Evolutionary conservation across 2,113 vertebrate species (phyloP).

Genomic region (Cavia aperea): DNA sequence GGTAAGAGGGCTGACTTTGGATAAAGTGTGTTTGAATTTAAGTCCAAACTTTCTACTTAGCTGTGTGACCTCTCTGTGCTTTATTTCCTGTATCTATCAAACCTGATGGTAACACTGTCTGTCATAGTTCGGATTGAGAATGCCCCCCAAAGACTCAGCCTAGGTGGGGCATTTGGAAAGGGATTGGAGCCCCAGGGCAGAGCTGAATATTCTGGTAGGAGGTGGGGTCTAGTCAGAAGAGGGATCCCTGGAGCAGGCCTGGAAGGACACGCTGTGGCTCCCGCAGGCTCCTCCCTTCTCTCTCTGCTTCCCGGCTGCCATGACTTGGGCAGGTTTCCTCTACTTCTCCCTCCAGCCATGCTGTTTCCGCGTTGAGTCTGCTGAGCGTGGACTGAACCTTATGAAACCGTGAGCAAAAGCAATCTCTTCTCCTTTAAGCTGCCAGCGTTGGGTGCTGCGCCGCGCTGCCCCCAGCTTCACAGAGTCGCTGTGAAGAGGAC

Average conservation of each 20-base stretch:
- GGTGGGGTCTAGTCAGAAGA: background rate
- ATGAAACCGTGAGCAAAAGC: background rate
- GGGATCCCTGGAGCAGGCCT: background rate
- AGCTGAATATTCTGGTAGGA: background rate
- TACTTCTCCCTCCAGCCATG: accelerated
- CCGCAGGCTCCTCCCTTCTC: background rate
- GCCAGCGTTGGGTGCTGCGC: background rate
- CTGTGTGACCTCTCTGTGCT: background rate
- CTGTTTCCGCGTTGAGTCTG: background rate
- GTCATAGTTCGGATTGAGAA: background rate
- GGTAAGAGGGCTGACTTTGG: background rate
- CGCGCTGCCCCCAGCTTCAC: background rate
- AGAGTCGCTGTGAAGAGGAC: background rate
- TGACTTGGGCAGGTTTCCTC: background rate
- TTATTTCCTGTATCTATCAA: background rate
- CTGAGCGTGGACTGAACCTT: background rate
- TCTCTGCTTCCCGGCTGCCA: background rate
- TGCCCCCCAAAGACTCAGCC: background rate
- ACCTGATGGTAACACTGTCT: background rate
- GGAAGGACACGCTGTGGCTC: background rate
- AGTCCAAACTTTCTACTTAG: background rate
- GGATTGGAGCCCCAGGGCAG: background rate
- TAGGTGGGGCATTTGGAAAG: background rate
- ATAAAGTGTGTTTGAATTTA: background rate
- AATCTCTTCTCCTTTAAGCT: background rate